Conservation (phyloP, 30 jellyfish, hydroid and myxozoan species). For the Thelohanellus kitauei region DNA sequence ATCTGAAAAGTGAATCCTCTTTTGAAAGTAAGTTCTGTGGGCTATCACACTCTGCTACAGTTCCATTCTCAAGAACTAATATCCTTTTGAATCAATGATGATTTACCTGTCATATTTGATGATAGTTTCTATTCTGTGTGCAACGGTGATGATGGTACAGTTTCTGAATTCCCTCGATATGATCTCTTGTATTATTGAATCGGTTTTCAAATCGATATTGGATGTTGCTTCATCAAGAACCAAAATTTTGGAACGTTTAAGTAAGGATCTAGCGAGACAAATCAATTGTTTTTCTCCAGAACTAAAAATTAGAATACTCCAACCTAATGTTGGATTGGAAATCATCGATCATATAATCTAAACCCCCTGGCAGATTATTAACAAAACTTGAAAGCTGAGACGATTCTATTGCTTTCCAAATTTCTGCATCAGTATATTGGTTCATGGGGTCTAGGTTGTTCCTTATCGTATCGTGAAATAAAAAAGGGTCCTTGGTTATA, state of each 20-base stretch:
- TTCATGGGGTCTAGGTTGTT: slow-evolving; percentile 53
- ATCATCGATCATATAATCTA: slow-evolving; percentile 20
- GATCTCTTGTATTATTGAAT: slow-evolving; percentile 46
- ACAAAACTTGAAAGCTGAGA: slow-evolving; percentile 29
- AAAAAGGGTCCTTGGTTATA: slow-evolving; percentile 43
- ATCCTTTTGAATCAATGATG: too few relatives aligned
- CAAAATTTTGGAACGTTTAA: slow-evolving; percentile 21
- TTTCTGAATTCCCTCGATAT: slow-evolving; percentile 30
- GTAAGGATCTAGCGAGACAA: slow-evolving; percentile 81
- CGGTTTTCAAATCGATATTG: slow-evolving; percentile 80
- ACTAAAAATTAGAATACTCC: slow-evolving; percentile 3
- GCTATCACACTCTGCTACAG: slow-evolving; percentile 21
- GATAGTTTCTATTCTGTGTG: slow-evolving; percentile 80
- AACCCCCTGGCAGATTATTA: slow-evolving; percentile 5
- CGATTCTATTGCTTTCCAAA: slow-evolving; percentile 59
- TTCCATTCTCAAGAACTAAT: slow-evolving; percentile 31
- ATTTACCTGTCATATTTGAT: slow-evolving; percentile 71
- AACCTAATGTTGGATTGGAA: slow-evolving; percentile 85
- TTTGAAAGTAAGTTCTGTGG: slow-evolving; percentile 26
- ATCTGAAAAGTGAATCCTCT: too few relatives aligned
- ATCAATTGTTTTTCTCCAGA: slow-evolving; percentile 86
- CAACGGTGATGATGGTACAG: slow-evolving; percentile 49
- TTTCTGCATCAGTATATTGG: slow-evolving; percentile 24
- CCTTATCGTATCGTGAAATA: slow-evolving; percentile 49
- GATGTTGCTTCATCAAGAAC: slow-evolving; percentile 94